Percentiles rank a stretch among this genome's conserved stretches.
Conservation (phyloP, 1,140 invertebrate genomes). For the Plodia interpunctella region DNA sequence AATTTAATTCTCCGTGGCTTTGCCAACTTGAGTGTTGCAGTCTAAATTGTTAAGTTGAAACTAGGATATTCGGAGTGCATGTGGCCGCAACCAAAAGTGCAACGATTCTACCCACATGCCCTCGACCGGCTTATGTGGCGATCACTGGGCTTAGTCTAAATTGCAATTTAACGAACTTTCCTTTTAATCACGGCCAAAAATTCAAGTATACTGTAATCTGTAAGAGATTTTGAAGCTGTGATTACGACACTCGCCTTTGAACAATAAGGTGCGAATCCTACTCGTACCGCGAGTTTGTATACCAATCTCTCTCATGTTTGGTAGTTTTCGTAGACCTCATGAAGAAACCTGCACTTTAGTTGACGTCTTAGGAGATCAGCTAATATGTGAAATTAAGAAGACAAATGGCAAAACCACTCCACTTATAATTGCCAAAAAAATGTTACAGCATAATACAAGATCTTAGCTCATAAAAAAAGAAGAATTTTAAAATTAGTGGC, state of each 20-base stretch:
- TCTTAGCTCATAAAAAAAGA: too few species aligned
- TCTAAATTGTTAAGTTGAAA: slow-evolving; percentile 34
- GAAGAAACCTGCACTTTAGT: too few species aligned
- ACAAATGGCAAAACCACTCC: too few species aligned
- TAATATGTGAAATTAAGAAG: too few species aligned
- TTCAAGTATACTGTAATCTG: background rate
- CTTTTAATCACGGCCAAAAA: slow-evolving; percentile 16
- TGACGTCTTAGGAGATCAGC: too few species aligned
- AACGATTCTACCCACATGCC: slow-evolving; percentile 34
- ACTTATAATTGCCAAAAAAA: too few species aligned
- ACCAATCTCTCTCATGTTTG: too few species aligned
- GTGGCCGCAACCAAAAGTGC: slow-evolving; percentile 12
- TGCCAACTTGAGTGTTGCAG: slow-evolving; percentile 9
- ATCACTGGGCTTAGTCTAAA: slow-evolving; percentile 53
- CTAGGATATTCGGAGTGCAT: slow-evolving; percentile 32
- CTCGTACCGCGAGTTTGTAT: too few species aligned
- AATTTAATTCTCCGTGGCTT: slow-evolving; percentile 1
- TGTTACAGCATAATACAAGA: background rate
- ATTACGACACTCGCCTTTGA: too few species aligned
- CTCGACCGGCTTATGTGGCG: slow-evolving; percentile 54
- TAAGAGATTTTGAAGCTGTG: too few species aligned
- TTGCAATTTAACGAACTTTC: slow-evolving; percentile 49
- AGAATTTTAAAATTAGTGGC: background rate
- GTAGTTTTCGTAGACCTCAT: too few species aligned
- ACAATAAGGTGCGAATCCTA: too few species aligned